Conservation (phyloP, 2,888 invertebrate genomes). For the Polydrusus pterygomalis region DNA sequence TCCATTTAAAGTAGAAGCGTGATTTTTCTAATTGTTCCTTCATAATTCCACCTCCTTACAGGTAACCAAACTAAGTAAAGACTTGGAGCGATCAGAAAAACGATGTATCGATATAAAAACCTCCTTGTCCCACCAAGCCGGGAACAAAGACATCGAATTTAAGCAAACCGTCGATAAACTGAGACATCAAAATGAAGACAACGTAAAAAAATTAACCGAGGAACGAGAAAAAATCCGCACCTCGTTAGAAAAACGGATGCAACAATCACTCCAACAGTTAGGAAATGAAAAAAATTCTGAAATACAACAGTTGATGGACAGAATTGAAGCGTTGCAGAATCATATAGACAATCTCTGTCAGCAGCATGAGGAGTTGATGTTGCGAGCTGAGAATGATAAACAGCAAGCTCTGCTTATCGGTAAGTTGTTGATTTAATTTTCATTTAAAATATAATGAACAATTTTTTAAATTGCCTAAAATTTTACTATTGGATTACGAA, state of each 20-base stretch:
- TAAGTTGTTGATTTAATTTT: slow-evolving; percentile 63
- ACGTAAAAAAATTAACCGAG: slow-evolving; percentile 83
- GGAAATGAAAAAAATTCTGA: slow-evolving; percentile 87
- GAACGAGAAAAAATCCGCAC: slow-evolving; percentile 84
- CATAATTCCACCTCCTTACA: background rate
- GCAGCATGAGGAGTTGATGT: slow-evolving; percentile 93
- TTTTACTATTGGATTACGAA: too few species aligned
- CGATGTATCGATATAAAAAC: slow-evolving; percentile 80
- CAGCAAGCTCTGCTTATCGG: slow-evolving; percentile 92
- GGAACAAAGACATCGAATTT: slow-evolving; percentile 87
- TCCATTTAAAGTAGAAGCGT: too few species aligned
- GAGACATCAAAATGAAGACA: slow-evolving; percentile 84
- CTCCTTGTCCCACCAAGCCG: slow-evolving; percentile 81
- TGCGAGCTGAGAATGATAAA: slow-evolving; percentile 95
- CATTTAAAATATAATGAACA: background rate
- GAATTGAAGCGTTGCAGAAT: slow-evolving; percentile 85
- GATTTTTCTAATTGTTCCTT: background rate
- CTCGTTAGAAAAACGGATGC: slow-evolving; percentile 87
- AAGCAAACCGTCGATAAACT: slow-evolving; percentile 83
- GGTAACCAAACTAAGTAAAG: slow-evolving; percentile 80
- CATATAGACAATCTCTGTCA: slow-evolving; percentile 90
- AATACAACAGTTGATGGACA: slow-evolving; percentile 83
- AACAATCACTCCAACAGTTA: slow-evolving; percentile 83
- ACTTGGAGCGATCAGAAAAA: slow-evolving; percentile 84
- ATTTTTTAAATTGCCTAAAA: too few species aligned